Evolutionary conservation across 2,113 vertebrate species (phyloP), one percentile per base, ranked within the genome.

Genomic region (Heloderma charlesbogerti): DNA sequence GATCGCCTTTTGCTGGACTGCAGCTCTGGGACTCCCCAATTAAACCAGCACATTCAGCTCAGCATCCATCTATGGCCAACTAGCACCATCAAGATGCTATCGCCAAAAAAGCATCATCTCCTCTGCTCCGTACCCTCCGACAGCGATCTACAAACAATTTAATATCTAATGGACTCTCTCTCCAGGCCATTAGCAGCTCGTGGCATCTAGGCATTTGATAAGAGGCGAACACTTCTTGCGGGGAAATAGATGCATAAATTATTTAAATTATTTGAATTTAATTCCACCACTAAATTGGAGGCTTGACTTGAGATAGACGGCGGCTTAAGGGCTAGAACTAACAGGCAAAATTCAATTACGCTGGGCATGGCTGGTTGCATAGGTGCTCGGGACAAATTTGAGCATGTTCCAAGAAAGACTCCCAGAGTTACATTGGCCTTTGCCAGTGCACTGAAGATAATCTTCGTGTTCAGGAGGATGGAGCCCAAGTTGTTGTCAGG

Each of bases 301-400:
- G 34, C 86, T 89, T 67, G 92, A 86, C 34, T 92, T 90, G 69
- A 34, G 71, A 84, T 18, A 20, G 37, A 84, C 63, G 81, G 85
- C 93, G 90, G 79, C 87, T 89, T 86, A 84, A 91, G 92, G 91
- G 74, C 89, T 90, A 86, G 86, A 66, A 92, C 94, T 94, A 77
- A 31, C 66, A n/a, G 77, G 67, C 43, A 31, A 45, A 10, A 69
- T 82, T 81, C 67, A 66, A 54, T 87, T 57, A 54, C 1, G 37
- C n/a, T 57, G 7, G 27, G 45, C 27, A 57, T 0, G 69, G 29
- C 34, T 3, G 22, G 78, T 6, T 9, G 7, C 51, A 1, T 2
- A 13, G 45, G 43, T 20, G 40, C 66, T 1, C 13, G 20, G 48
- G 51, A 57, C 66, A 6, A 1, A 40, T 9, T 29, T 9, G 2